These are phyloP conservation scores for Melanotaenia boesemani DNA, from an alignment of 2,797 vertebrate genomes.

Conservation along the genomic window DNA sequence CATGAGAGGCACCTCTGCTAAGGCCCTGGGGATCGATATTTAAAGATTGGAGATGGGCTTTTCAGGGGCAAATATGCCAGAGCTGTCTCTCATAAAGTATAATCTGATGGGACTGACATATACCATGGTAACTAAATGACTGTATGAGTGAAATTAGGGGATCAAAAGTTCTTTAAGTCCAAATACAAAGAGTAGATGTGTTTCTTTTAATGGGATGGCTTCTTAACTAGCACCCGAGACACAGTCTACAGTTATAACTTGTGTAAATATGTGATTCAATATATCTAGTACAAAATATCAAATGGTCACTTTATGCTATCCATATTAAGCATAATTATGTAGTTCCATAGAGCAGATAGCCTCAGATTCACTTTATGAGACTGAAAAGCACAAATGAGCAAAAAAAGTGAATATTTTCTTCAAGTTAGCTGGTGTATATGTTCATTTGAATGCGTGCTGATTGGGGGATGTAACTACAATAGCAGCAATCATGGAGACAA, in stretches of 20 bases:
- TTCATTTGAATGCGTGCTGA: conserved; percentile 63
- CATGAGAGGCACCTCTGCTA: conserved; percentile 78
- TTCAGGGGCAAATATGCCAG: conserved; percentile 73
- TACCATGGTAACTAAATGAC: conserved; percentile 66
- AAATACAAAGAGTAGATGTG: conserved; percentile 24
- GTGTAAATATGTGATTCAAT: conserved; percentile 42
- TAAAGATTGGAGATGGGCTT: conserved; percentile 81
- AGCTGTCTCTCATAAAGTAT: conserved; percentile 77
- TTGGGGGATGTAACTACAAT: conserved; percentile 49
- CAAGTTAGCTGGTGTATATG: conserved; percentile 17
- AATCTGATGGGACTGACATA: conserved; percentile 78
- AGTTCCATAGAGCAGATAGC: conserved; percentile 9
- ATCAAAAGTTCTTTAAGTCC: conserved; percentile 50
- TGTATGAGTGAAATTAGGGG: conserved; percentile 57
- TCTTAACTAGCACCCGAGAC: conserved; percentile 53
- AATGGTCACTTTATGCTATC: conserved; percentile 10
- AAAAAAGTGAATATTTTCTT: conserved; percentile 29
- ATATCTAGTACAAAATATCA: conserved; percentile 30
- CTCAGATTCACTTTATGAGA: conserved; percentile 26
- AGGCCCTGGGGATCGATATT: conserved; percentile 82
- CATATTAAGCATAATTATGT: conserved; percentile 19
- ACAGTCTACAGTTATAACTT: conserved; percentile 53
- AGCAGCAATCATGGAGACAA: conserved; percentile 70
- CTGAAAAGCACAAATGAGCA: conserved; percentile 16
- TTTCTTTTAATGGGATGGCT: conserved; percentile 24